A percentile compares a stretch with the other conserved stretches of the same genome.
These are phyloP conservation scores for Aricia artaxerxes DNA, from an alignment of 2,888 invertebrate species.

Conservation along the genomic window DNA sequence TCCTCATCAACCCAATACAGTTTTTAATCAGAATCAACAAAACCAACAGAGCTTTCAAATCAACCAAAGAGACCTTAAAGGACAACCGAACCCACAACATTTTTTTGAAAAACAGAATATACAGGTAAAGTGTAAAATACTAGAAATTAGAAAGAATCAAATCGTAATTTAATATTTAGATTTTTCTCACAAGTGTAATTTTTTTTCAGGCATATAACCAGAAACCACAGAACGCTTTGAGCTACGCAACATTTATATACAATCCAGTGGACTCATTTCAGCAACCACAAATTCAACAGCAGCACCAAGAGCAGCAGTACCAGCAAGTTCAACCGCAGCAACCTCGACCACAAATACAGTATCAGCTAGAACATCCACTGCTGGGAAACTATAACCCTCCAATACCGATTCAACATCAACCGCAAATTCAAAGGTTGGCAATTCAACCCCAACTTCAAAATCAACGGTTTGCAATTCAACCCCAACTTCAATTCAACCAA, in stretches of 20 bases:
- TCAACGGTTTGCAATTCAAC: constrained; percentile 31
- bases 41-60: constrained; percentile 38
- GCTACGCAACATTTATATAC: constrained; percentile 63
- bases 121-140: constrained; percentile 35
- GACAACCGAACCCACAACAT: constrained; percentile 34
- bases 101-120: constrained; percentile 43
- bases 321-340: constrained; percentile 42
- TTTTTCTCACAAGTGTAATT: too few relatives aligned
- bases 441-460: not conserved
- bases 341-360: constrained; percentile 42
- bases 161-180: too few relatives aligned
- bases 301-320: constrained; percentile 36
- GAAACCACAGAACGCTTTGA: constrained; percentile 59
- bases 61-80: constrained; percentile 40
- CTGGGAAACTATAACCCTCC: constrained; percentile 27
- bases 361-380: constrained; percentile 42
- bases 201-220: constrained; percentile 54
- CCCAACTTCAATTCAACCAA: constrained; percentile 39
- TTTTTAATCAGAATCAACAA: constrained; percentile 38
- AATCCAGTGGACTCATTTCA: constrained; percentile 42
- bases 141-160: too few relatives aligned
- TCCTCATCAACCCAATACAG: constrained; percentile 38
- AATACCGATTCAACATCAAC: constrained; percentile 32
- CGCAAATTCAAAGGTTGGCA: constrained; percentile 30
- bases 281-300: constrained; percentile 35